These are phyloP conservation scores for Campylorhamphus procurvoides DNA, from an alignment of 2,113 vertebrate species.

Conservation along the genomic window DNA sequence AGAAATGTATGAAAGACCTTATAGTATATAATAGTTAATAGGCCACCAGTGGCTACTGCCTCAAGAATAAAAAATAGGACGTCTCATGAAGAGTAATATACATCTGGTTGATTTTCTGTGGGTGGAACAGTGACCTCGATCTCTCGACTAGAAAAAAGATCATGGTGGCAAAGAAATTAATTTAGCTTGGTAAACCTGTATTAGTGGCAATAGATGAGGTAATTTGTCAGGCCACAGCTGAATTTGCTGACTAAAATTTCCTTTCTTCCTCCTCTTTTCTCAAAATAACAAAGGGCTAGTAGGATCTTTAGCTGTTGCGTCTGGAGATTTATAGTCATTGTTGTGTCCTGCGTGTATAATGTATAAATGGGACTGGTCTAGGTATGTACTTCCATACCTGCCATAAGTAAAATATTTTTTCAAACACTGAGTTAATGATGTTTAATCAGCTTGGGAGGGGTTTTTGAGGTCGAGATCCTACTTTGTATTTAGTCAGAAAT, in stretches of 20 bases:
- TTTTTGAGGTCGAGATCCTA: not conserved
- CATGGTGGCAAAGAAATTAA: conserved; percentile 54
- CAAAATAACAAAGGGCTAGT: conserved; percentile 5
- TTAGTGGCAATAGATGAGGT: conserved; percentile 35
- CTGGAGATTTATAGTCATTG: conserved; percentile 54
- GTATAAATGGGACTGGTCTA: conserved; percentile 25
- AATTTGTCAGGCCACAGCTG: conserved; percentile 34
- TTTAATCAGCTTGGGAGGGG: not conserved
- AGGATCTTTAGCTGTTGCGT: conserved; percentile 11
- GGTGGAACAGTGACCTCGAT: conserved; percentile 56
- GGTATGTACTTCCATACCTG: conserved; percentile 10
- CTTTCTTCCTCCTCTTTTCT: conserved; percentile 3
- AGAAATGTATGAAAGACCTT: conserved; percentile 35
- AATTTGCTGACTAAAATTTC: conserved; percentile 27
- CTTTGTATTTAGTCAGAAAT: not conserved
- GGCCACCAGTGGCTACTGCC: conserved; percentile 20
- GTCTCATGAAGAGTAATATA: conserved; percentile 27
- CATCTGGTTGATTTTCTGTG: conserved; percentile 34
- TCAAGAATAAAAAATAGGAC: conserved; percentile 49
- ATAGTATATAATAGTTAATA: conserved; percentile 59
- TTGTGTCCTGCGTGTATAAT: conserved; percentile 25
- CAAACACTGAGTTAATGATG: conserved; percentile 36
- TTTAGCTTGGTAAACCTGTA: conserved; percentile 17
- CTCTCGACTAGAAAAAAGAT: conserved; percentile 6
- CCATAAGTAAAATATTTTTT: conserved; percentile 17